phyloP scores from a whole-genome alignment of 2,797 vertebrate species.

The Moxostoma hubbsi region DNA sequence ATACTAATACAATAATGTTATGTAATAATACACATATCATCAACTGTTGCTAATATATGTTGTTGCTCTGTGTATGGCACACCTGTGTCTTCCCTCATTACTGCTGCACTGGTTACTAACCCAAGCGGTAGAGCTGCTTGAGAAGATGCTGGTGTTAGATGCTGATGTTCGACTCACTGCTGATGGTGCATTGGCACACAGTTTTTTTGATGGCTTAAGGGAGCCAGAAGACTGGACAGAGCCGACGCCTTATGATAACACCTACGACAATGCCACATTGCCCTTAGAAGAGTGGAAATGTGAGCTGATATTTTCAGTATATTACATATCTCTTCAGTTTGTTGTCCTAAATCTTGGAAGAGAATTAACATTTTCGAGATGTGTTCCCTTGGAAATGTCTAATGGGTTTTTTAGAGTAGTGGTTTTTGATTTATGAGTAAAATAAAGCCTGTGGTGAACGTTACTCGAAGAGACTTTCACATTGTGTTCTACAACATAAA shows the following conservation, averaged over 20 bases:
- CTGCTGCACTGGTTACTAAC: slow-evolving; percentile 16
- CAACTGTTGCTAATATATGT: background rate
- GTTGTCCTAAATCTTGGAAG: too few relatives aligned
- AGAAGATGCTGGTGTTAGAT: slow-evolving; percentile 94
- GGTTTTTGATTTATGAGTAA: too few relatives aligned
- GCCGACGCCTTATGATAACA: slow-evolving; percentile 85
- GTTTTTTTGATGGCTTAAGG: slow-evolving; percentile 87
- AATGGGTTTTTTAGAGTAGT: too few relatives aligned
- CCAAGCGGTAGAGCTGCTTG: slow-evolving; percentile 87
- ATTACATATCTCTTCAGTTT: too few relatives aligned
- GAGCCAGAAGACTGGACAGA: slow-evolving; percentile 89
- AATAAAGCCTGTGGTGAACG: too few relatives aligned
- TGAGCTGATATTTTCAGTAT: slow-evolving; percentile 71
- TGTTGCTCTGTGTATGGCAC: slow-evolving; percentile 27
- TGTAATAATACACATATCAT: background rate
- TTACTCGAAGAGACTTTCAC: too few relatives aligned
- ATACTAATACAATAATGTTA: background rate
- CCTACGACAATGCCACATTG: slow-evolving; percentile 86
- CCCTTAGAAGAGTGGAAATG: slow-evolving; percentile 91
- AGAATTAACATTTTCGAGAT: too few relatives aligned
- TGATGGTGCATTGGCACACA: slow-evolving; percentile 84
- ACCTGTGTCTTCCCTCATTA: slow-evolving; percentile 30
- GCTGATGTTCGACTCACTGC: slow-evolving; percentile 88
- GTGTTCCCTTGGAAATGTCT: too few relatives aligned
- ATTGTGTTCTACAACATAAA: too few relatives aligned